phyloP scores from a whole-genome alignment of 2,797 vertebrate genomes.

The Molossus alvarezi region DNA sequence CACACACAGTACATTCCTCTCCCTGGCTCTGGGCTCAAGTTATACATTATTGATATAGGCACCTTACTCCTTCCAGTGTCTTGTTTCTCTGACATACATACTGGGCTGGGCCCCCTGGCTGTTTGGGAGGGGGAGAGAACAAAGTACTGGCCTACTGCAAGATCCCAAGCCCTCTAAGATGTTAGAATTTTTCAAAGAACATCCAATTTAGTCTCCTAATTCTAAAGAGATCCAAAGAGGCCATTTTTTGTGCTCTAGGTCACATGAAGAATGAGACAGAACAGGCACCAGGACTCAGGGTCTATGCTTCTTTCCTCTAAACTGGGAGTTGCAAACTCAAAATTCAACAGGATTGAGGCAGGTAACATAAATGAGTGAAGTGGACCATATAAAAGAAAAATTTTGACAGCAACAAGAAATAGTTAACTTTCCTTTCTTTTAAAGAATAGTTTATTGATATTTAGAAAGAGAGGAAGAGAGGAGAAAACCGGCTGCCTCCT shows the following conservation, averaged over 20 bases:
- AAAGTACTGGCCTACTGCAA: neutral
- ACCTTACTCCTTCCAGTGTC: conserved; percentile 78
- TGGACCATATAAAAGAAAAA: conserved; percentile 29
- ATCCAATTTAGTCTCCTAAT: conserved; percentile 57
- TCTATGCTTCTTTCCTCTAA: neutral
- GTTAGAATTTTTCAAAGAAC: conserved; percentile 58
- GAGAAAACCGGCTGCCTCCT: neutral
- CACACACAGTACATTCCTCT: conserved; percentile 41
- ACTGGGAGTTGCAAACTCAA: conserved; percentile 13
- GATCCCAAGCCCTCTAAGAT: neutral
- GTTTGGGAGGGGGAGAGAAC: neutral
- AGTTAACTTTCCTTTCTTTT: neutral
- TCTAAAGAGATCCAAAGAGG: conserved; percentile 48
- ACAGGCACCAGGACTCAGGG: neutral
- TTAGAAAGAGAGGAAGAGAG: neutral
- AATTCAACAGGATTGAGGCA: conserved; percentile 27
- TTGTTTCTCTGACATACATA: conserved; percentile 82
- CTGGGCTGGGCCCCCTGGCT: conserved; percentile 34
- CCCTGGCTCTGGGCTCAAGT: conserved; percentile 53
- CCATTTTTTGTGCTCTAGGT: neutral
- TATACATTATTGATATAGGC: conserved; percentile 81
- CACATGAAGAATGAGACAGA: neutral
- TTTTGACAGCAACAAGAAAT: neutral
- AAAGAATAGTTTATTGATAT: neutral
- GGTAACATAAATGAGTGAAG: conserved; percentile 14